Conservation (phyloP, 2,888 invertebrate species). For the Protodeltote pygarga region DNA sequence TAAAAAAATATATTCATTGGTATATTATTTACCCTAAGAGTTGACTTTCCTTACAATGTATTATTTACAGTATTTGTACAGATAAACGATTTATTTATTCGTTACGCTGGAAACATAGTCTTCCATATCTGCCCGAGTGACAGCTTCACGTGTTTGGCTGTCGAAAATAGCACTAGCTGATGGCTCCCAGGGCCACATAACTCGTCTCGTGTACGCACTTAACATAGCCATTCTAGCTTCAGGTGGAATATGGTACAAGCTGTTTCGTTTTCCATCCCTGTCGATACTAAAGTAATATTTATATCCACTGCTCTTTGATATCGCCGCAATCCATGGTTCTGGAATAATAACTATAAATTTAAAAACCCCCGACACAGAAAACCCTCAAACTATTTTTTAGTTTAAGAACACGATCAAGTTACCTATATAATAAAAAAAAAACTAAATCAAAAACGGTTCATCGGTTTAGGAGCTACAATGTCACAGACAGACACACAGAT, state of each 20-base stretch:
- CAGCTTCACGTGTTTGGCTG: conserved; percentile 53
- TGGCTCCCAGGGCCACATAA: conserved; percentile 78
- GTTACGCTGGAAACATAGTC: conserved; percentile 55
- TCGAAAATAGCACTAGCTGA: conserved; percentile 69
- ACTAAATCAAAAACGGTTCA: too few species aligned
- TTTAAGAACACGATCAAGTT: too few species aligned
- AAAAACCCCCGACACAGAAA: too few species aligned
- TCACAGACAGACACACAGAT: too few species aligned
- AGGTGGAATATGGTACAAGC: conserved; percentile 68
- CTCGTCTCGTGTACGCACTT: conserved; percentile 60
- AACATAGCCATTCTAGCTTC: conserved; percentile 73
- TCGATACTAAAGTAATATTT: conserved; percentile 74
- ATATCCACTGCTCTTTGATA: conserved; percentile 70
- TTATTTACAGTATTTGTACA: conserved; percentile 16
- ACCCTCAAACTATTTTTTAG: too few species aligned
- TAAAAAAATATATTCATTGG: background rate
- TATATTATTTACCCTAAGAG: conserved; percentile 2
- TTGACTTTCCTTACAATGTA: conserved; percentile 5
- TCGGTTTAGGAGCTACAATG: too few species aligned
- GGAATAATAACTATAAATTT: too few species aligned
- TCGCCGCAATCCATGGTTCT: conserved; percentile 80
- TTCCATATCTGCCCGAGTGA: conserved; percentile 70
- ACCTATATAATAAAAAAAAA: too few species aligned
- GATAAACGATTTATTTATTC: conserved; percentile 17
- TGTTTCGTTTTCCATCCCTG: conserved; percentile 64